Percentiles rank a stretch among this genome's conserved stretches.
These are phyloP conservation scores for Oxyscelio sp. DNA, from an alignment of 2,888 invertebrate genomes.

Conservation along the genomic window DNA sequence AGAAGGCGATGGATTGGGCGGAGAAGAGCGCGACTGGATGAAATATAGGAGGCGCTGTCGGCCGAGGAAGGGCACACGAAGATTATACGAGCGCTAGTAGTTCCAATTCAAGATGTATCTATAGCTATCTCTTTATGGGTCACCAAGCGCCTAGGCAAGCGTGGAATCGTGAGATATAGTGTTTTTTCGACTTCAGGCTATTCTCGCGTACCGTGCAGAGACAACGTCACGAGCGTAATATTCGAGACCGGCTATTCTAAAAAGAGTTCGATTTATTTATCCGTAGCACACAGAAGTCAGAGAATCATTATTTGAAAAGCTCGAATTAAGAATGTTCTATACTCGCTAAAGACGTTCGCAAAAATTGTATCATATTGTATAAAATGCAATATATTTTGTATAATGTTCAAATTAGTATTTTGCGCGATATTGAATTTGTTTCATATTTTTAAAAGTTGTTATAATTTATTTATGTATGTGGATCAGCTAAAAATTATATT, in stretches of 20 bases:
- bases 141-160: constrained; percentile 75
- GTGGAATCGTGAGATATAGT: constrained; percentile 75
- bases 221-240: constrained; percentile 60
- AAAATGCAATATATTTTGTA: too few species aligned
- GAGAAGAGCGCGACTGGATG: constrained; percentile 36
- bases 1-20: constrained; percentile 57
- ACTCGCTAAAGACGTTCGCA: too few species aligned
- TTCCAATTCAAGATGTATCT: constrained; percentile 74
- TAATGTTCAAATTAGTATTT: too few species aligned
- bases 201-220: constrained; percentile 59
- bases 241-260: constrained; percentile 58
- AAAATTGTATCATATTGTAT: too few species aligned
- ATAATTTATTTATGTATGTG: too few species aligned
- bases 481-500: too few species aligned
- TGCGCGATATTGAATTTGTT: too few species aligned
- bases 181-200: constrained; percentile 70
- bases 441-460: too few species aligned
- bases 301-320: background rate
- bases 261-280: constrained; percentile 31
- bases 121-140: constrained; percentile 75
- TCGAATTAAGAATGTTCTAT: background rate
- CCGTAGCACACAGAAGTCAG: constrained; percentile 12
- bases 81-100: constrained; percentile 74
- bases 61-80: constrained; percentile 40
- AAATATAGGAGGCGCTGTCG: constrained; percentile 46